phyloP scores from a whole-genome alignment of 2,888 invertebrate species.

The Eulithis prunata region DNA sequence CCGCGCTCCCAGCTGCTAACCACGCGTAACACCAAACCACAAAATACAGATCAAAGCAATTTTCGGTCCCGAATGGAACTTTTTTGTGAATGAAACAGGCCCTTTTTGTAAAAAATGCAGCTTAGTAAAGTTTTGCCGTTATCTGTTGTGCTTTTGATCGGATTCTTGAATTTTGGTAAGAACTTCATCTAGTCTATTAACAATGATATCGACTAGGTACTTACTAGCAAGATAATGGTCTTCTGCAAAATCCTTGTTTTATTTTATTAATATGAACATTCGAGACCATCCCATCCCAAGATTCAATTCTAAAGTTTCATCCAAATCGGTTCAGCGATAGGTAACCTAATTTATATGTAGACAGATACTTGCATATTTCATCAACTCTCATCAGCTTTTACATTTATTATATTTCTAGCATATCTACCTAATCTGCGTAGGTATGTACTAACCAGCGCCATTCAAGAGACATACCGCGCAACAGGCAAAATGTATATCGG shows the following conservation, averaged over 20 bases:
- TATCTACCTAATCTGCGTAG: too few species aligned
- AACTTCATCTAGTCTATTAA: not conserved
- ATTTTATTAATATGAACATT: too few species aligned
- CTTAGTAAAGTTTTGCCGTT: constrained; percentile 46
- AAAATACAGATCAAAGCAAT: constrained; percentile 24
- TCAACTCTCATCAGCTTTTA: too few species aligned
- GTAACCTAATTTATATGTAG: too few species aligned
- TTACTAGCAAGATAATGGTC: not conserved
- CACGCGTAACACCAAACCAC: constrained; percentile 44
- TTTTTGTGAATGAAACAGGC: constrained; percentile 17
- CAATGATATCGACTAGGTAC: not conserved
- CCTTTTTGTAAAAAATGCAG: constrained; percentile 46
- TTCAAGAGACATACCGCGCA: too few species aligned
- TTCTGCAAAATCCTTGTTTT: not conserved
- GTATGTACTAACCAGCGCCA: too few species aligned
- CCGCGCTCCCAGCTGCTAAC: constrained; percentile 52
- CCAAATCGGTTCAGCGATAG: too few species aligned
- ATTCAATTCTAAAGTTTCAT: too few species aligned
- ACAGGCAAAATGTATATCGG: too few species aligned
- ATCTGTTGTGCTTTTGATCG: constrained; percentile 48
- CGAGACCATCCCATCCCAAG: too few species aligned
- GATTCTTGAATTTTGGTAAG: constrained; percentile 57
- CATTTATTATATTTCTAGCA: too few species aligned
- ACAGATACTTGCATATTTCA: too few species aligned
- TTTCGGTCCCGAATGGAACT: constrained; percentile 8